Conservation (phyloP, 2,113 vertebrate species). For the Numenius arquata region DNA sequence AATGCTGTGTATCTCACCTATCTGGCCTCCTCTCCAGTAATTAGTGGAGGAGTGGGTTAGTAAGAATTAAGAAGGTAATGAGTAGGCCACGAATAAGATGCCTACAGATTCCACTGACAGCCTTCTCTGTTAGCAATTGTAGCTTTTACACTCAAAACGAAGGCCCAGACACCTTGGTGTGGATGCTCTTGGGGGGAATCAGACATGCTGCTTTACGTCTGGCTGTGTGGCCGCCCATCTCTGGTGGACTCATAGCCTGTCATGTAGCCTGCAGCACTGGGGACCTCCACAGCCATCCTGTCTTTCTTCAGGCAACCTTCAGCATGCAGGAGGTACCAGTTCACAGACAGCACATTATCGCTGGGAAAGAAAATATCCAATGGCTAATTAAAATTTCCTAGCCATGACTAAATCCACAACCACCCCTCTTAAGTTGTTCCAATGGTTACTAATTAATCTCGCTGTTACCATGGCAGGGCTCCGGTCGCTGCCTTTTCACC, state of each 20-base stretch:
- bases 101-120: neutral
- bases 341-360: rapidly evolving
- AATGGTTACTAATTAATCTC: neutral
- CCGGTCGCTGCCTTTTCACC: neutral
- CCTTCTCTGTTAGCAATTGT: rapidly evolving
- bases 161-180: neutral
- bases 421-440: neutral
- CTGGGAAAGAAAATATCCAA: neutral
- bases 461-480: neutral
- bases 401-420: neutral
- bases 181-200: neutral
- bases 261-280: rapidly evolving
- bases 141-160: neutral
- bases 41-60: neutral
- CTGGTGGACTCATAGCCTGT: neutral
- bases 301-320: rapidly evolving
- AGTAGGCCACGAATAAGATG: neutral
- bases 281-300: neutral
- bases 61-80: neutral
- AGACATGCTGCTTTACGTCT: neutral
- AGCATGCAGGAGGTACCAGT: neutral
- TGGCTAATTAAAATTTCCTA: slow-evolving; percentile 4
- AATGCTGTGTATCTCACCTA: neutral
- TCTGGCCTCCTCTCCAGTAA: neutral
- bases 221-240: neutral